Base-by-base conservation (phyloP, 2,888 invertebrate genomes). In the Cosmorhoe ocellata region DNA sequence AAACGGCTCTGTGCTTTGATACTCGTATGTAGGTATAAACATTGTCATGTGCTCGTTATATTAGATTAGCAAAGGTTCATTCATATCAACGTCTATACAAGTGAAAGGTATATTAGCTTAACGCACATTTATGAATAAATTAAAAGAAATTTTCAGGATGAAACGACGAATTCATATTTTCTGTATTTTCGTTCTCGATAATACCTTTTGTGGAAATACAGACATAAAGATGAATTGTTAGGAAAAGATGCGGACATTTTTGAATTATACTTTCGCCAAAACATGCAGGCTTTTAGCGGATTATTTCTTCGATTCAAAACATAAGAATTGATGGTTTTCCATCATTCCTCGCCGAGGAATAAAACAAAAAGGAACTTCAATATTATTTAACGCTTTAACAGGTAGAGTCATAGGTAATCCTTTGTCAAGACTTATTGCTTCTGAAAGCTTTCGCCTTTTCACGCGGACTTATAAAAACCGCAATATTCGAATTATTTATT, bases 401-500 rank as follows among this genome's bases (percentile, higher is more conserved):
- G 69, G 72, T 69, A 58, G 39, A 74, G 66, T 69, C 71, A 73
- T 81, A 85, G 85, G 85, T n/a, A n/a, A 84, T 80, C 76, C 79
- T 84, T 85, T 82, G 78, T 79, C 69, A 75, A 76, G 79, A 76
- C 81, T 83, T 83, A 81, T 77, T 79, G 81, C 76, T 62, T 65
- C 69, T 79, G 74, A 82, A 83, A 85, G 85, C 84, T 76, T 79
- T 76, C 41, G 65, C 76, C 76, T 77, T 78, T 84, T 79, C 70
- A 75, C 68, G 64, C 71, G 63, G 68, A 74, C 74, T 81, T 79
- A 72, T 72, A 74, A 76, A 75, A 80, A 79, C 78, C 78, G 63
- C 76, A 74, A 75, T 73, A 74, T 69, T 71, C 69, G 71, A 84
- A 82, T 84, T 84, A 83, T 83, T 84, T 83, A 84, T 82, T 77